Base-by-base conservation (phyloP, 2,888 invertebrate species). In the Liodrosophila aerea region DNA sequence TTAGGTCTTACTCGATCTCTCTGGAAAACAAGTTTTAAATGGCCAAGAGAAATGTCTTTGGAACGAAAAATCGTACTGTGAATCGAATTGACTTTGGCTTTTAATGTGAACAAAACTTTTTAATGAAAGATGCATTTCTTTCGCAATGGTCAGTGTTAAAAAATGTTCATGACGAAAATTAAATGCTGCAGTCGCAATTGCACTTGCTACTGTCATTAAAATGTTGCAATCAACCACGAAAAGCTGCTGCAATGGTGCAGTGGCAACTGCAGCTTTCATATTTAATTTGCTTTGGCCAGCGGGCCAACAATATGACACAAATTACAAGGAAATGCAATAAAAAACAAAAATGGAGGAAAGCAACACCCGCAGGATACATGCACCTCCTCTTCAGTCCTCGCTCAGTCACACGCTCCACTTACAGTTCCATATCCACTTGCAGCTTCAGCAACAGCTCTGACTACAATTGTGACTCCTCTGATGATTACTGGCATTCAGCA, bases 281-380 rank as follows among this genome's bases (percentile, higher is more conserved):
- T 78, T 73, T 74, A 71, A 77, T 74, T 80, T 73, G 59, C 58
- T 51, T 22, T 54, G 65, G 53, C 64, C 78, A 64, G 16, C 70
- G 67, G 67, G 45, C 66, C 74, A 76, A 78, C 81, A 78, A 78
- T 80, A 78, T 80, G 81, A 64, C 76, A 68, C 77, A 78, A 78
- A 78, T 80, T 78, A 77, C 77, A 80, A 75, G 81, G 71, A 76
- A 78, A 77, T 78, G 80, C 63, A 74, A 78, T 78, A 69, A 77
- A 74, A 68, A 22, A 22, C 5, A 22, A 22, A 22, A 22, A 22
- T 22, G 5, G 22, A 64, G 56, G 43, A 64, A 61, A 46, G 57
- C 64, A 47, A 37, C 56, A 61, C 43, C 53, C 71, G 43, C 44
- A 54, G 68, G 50, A 60, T 53, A 41, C 57, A 39, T 43, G 30